Conservation (phyloP, 2,888 invertebrate species). For the Craniophora ligustri region DNA sequence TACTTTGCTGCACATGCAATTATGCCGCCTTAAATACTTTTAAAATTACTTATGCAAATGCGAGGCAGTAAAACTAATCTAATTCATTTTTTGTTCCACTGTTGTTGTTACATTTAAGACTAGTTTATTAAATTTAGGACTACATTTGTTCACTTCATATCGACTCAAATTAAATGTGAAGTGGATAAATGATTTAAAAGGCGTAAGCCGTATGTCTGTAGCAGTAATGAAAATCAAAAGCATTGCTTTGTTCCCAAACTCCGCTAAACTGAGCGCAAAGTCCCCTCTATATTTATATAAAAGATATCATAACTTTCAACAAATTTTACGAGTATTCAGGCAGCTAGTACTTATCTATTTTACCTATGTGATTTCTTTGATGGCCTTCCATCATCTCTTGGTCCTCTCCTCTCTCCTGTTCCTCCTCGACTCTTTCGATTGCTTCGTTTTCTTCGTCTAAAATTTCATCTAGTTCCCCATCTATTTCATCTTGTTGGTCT, state of each 20-base stretch:
- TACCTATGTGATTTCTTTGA: constrained; percentile 85
- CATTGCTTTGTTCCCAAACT: not conserved
- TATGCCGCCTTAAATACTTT: too few relatives aligned
- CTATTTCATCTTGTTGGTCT: constrained; percentile 90
- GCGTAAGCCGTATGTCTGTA: not conserved
- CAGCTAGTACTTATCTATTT: constrained; percentile 20
- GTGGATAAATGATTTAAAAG: not conserved
- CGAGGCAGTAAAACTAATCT: too few relatives aligned
- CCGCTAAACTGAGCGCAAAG: not conserved
- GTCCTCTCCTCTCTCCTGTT: constrained; percentile 78
- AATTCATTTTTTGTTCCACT: too few relatives aligned
- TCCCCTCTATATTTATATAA: not conserved
- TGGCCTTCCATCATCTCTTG: constrained; percentile 76
- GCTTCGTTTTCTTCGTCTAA: constrained; percentile 57
- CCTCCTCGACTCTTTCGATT: constrained; percentile 73
- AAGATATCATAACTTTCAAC: not conserved
- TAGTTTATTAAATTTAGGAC: not conserved
- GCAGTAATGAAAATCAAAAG: not conserved
- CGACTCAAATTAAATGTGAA: not conserved
- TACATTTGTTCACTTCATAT: not conserved
- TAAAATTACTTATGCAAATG: too few relatives aligned
- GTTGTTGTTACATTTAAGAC: too few relatives aligned
- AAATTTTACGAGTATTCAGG: not conserved
- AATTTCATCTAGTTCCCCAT: constrained; percentile 69
- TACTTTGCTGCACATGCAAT: not conserved